Conservation (phyloP, 2,888 invertebrate species). For the Limenitis arthemis region DNA sequence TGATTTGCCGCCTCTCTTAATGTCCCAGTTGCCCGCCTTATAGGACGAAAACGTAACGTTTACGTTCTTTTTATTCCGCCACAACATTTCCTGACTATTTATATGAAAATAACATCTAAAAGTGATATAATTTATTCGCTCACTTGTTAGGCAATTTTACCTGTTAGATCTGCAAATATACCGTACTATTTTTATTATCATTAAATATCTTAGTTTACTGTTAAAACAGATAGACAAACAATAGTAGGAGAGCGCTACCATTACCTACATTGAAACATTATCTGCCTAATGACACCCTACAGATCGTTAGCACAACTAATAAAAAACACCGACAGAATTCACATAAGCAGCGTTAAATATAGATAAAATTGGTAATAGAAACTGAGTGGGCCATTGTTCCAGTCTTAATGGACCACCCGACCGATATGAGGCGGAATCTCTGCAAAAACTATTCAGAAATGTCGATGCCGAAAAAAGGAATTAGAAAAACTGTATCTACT, state of each 20-base stretch:
- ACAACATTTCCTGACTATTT: too few species aligned
- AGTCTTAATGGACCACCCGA: slow-evolving; percentile 66
- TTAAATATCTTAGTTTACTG: not conserved
- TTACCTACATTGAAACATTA: slow-evolving; percentile 11
- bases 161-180: not conserved
- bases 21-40: too few species aligned
- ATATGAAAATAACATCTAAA: too few species aligned
- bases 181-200: not conserved
- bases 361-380: slow-evolving; percentile 65
- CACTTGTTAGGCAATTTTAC: too few species aligned
- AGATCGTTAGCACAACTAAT: slow-evolving; percentile 36
- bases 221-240: not conserved
- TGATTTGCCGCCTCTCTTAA: too few species aligned
- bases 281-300: slow-evolving; percentile 33
- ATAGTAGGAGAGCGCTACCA: not conserved
- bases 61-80: too few species aligned
- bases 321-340: slow-evolving; percentile 50
- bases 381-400: slow-evolving; percentile 63
- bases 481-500: slow-evolving; percentile 55
- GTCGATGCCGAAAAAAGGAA: slow-evolving; percentile 52
- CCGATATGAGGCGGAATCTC: slow-evolving; percentile 43
- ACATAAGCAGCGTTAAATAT: slow-evolving; percentile 63
- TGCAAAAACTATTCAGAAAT: slow-evolving; percentile 56
- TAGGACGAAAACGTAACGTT: too few species aligned
- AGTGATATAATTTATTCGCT: too few species aligned